Evolutionary conservation across 1,140 invertebrate species (phyloP).

Genomic region (Episyrphus balteatus): DNA sequence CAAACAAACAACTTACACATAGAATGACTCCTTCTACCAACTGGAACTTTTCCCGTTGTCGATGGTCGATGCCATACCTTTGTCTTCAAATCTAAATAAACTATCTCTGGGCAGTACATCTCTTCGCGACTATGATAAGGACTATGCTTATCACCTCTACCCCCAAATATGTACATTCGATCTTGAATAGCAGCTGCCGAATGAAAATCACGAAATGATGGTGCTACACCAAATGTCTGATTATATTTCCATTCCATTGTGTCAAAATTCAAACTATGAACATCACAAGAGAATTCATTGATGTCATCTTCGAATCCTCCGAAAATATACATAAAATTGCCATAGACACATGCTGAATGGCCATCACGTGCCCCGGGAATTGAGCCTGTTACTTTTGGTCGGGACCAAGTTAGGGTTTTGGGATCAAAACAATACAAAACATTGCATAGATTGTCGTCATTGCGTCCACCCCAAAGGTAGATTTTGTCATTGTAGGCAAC

Average conservation of each 20-base stretch:
- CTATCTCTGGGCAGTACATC: conserved; percentile 66
- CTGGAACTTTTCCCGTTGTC: conserved; percentile 46
- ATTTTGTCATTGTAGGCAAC: conserved; percentile 61
- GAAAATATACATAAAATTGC: conserved; percentile 78
- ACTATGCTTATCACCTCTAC: conserved; percentile 56
- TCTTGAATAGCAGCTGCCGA: conserved; percentile 61
- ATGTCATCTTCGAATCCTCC: conserved; percentile 74
- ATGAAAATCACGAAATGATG: conserved; percentile 77
- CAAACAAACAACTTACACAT: conserved; percentile 56
- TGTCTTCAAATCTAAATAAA: conserved; percentile 60
- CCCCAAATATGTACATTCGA: conserved; percentile 80
- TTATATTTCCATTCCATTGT: conserved; percentile 61
- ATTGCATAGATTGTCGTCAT: conserved; percentile 70
- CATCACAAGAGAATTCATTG: conserved; percentile 68
- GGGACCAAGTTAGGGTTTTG: conserved; percentile 55
- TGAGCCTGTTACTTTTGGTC: conserved; percentile 49
- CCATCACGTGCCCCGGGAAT: conserved; percentile 75
- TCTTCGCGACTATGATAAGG: conserved; percentile 55
- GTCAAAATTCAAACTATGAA: conserved; percentile 62
- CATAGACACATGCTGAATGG: conserved; percentile 75
- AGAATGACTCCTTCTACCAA: conserved; percentile 75
- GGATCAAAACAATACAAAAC: conserved; percentile 70
- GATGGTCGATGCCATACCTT: conserved; percentile 55
- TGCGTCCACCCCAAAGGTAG: conserved; percentile 84
- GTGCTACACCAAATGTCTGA: conserved; percentile 45